Evolutionary conservation across 2,113 vertebrate genomes (phyloP).

Genomic region (Cynopterus brachyotis): DNA sequence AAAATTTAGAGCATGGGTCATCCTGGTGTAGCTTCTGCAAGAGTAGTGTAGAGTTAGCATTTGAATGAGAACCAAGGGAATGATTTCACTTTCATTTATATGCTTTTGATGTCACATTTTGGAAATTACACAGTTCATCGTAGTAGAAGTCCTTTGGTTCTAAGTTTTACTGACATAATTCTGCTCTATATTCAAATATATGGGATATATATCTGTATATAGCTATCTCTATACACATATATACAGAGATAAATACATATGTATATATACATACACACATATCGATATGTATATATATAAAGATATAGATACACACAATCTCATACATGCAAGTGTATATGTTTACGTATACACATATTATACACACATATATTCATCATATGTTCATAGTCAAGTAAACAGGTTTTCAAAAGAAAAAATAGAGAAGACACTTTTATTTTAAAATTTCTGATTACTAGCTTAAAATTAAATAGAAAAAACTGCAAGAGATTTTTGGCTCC

Average conservation of each 20-base stretch:
- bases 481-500: not conserved
- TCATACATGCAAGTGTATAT: not conserved
- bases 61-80: not conserved
- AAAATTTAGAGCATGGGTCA: not conserved
- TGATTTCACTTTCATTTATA: not conserved
- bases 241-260: too few species aligned
- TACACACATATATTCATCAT: not conserved
- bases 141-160: slow-evolving; percentile 17
- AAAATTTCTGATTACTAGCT: not conserved
- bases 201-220: not conserved
- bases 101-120: not conserved
- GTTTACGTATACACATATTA: too few species aligned
- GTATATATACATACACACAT: too few species aligned
- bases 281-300: not conserved
- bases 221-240: too few species aligned
- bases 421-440: not conserved
- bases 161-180: not conserved
- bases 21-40: not conserved
- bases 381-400: not conserved
- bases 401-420: slow-evolving; percentile 13
- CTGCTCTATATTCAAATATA: not conserved
- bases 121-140: not conserved
- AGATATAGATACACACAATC: not conserved
- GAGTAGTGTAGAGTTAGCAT: not conserved
- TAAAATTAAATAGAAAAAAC: not conserved